These are phyloP conservation scores for Amia ocellicauda DNA, from an alignment of 2,113 vertebrate genomes.

Conservation along the genomic window DNA sequence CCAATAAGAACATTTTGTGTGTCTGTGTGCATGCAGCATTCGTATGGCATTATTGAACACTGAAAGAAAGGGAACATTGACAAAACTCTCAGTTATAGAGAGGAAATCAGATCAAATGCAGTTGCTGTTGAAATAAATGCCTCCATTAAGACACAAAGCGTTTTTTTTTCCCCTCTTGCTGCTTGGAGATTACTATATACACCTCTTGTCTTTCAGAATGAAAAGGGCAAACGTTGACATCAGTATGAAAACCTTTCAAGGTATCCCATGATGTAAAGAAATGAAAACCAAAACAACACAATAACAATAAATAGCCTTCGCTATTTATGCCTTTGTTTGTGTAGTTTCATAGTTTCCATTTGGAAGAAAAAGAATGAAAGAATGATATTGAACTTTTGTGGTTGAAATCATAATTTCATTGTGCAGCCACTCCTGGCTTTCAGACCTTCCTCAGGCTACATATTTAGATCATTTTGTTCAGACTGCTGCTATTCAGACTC, in stretches of 20 bases:
- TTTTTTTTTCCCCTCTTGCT: slow-evolving; percentile 36
- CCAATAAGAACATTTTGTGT: slow-evolving; percentile 36
- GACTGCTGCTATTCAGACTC: neutral
- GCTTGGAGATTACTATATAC: slow-evolving; percentile 63
- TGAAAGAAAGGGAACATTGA: neutral
- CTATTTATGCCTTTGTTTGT: slow-evolving; percentile 18
- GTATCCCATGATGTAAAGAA: slow-evolving; percentile 62
- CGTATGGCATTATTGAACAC: slow-evolving; percentile 21
- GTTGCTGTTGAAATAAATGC: no score
- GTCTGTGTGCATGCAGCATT: slow-evolving; percentile 27
- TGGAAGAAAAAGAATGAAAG: no score
- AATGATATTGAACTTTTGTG: no score
- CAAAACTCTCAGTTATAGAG: neutral
- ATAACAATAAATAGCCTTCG: neutral
- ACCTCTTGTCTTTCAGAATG: slow-evolving; percentile 97
- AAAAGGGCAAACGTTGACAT: slow-evolving; percentile 87
- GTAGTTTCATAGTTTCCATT: slow-evolving; percentile 18
- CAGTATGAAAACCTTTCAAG: slow-evolving; percentile 82
- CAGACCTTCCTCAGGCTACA: neutral
- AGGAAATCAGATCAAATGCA: no score
- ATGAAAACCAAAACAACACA: slow-evolving; percentile 26
- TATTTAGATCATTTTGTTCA: slow-evolving; percentile 2
- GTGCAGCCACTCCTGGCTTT: no score
- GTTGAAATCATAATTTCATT: no score
- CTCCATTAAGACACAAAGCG: slow-evolving; percentile 29